Evolutionary conservation across 2,888 invertebrate species (phyloP).

Genomic region (Bugula neritina): DNA sequence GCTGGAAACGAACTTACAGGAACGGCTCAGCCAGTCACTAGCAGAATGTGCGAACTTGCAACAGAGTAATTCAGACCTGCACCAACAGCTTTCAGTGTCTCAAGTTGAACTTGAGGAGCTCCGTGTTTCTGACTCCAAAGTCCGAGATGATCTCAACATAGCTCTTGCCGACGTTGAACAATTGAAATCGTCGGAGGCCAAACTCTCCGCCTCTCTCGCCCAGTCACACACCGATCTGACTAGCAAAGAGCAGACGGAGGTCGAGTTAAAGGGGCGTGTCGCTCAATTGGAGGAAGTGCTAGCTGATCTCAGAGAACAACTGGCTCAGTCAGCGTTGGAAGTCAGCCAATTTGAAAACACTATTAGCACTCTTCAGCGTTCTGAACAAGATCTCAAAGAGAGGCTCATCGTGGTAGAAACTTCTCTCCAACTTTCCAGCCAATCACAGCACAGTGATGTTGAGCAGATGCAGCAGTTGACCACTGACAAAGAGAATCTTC

Average conservation of each 20-base stretch:
- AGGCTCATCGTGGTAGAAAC: background rate
- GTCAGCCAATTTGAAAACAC: background rate
- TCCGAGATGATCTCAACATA: background rate
- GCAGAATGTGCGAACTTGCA: background rate
- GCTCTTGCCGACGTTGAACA: background rate
- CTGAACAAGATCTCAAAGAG: background rate
- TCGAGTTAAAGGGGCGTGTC: background rate
- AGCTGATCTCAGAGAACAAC: background rate
- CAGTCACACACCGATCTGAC: background rate
- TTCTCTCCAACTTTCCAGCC: background rate
- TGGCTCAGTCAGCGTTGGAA: background rate
- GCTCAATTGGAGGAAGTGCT: background rate
- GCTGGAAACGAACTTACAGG: background rate
- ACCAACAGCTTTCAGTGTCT: background rate
- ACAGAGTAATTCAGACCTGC: background rate
- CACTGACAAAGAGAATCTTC: background rate
- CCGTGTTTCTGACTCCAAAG: background rate
- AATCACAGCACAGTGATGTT: background rate
- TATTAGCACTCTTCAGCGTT: background rate
- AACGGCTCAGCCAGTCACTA: background rate
- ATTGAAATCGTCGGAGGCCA: background rate
- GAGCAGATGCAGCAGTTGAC: background rate
- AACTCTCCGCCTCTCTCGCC: background rate
- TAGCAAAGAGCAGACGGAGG: background rate
- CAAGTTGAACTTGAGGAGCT: background rate